Conservation (phyloP, 2,888 invertebrate genomes). For the Meloe dianella region DNA sequence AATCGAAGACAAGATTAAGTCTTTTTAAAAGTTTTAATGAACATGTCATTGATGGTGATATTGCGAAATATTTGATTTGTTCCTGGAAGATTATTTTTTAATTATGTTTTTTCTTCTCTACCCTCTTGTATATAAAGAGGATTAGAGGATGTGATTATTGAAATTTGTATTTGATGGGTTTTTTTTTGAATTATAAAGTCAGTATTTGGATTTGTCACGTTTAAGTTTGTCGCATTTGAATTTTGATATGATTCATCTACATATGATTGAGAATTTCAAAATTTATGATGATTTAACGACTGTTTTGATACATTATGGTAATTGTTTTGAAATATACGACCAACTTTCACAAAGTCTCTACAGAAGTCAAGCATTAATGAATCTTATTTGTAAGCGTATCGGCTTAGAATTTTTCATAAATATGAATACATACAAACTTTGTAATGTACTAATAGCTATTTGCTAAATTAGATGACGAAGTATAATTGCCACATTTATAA, state of each 20-base stretch:
- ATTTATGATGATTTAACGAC: background rate
- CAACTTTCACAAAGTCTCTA: background rate
- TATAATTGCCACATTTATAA: too few species aligned
- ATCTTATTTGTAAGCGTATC: too few species aligned
- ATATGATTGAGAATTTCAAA: background rate
- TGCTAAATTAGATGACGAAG: too few species aligned
- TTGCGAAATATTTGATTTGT: background rate
- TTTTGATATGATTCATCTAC: slow-evolving; percentile 1
- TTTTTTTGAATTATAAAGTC: too few species aligned
- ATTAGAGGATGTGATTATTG: too few species aligned
- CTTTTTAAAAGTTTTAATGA: slow-evolving; percentile 2
- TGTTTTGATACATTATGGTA: background rate
- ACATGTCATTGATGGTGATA: background rate
- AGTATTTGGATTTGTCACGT: too few species aligned
- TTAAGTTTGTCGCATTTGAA: background rate
- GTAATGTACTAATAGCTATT: too few species aligned
- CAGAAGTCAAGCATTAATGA: background rate
- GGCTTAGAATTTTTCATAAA: too few species aligned
- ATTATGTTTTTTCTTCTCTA: background rate
- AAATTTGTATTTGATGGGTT: too few species aligned
- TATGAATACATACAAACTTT: too few species aligned
- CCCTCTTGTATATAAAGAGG: background rate
- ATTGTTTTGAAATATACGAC: background rate
- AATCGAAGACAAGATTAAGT: background rate
- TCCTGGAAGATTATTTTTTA: background rate